These are phyloP conservation scores for Dendrophyllia cribrosa DNA, from an alignment of 64 coral and sea anemone species.

Conservation along the genomic window DNA sequence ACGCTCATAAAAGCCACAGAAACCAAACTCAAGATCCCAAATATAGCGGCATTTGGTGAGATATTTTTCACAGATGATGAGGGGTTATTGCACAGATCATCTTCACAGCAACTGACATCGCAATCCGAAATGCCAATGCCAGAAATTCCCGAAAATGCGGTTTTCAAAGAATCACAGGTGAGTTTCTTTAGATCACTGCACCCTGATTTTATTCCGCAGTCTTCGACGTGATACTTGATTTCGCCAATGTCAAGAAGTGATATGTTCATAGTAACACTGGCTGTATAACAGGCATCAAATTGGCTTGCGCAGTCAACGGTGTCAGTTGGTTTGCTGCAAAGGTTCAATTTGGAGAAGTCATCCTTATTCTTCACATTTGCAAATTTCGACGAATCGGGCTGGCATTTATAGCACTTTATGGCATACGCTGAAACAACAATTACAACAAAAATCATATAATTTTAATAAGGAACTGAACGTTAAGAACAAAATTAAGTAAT, in stretches of 20 bases:
- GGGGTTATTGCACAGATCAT: neutral
- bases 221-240: neutral
- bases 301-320: neutral
- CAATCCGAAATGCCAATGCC: neutral
- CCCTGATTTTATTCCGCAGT: neutral
- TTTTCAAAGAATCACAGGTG: neutral
- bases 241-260: neutral
- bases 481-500: too few species aligned
- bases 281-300: neutral
- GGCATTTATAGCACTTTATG: neutral
- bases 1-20: neutral
- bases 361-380: neutral
- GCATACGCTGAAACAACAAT: neutral
- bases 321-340: neutral
- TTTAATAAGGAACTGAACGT: too few species aligned
- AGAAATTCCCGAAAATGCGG: neutral
- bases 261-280: neutral
- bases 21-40: neutral
- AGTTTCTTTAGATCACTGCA: neutral
- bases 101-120: neutral
- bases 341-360: neutral
- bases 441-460: too few species aligned
- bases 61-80: neutral
- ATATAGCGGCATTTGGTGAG: neutral
- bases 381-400: neutral